Conservation (phyloP, 2,797 vertebrate species). For the Carduelis carduelis region DNA sequence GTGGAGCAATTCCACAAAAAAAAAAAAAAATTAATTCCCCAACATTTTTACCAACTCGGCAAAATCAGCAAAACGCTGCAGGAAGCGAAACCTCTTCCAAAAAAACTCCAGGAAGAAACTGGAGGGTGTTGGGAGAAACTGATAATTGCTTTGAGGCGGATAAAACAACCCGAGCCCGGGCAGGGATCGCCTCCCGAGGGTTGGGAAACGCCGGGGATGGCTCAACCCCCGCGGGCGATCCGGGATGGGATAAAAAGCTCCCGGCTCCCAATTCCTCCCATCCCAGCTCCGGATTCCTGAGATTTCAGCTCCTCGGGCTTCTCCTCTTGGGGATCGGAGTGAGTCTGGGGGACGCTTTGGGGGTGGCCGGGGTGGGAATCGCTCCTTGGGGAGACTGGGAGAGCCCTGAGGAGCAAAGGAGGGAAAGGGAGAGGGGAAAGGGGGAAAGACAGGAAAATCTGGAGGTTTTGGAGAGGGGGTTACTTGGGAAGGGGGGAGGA, state of each 20-base stretch:
- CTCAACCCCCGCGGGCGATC: not conserved
- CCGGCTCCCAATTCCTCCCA: not conserved
- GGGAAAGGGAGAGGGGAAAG: too few relatives aligned
- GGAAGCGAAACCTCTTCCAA: not conserved
- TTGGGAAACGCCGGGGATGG: not conserved
- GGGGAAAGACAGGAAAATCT: not conserved
- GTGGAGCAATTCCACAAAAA: not conserved
- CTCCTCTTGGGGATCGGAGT: not conserved
- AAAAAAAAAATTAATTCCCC: not conserved
- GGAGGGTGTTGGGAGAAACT: constrained; percentile 12
- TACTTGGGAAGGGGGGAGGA: not conserved
- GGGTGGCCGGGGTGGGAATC: rapidly evolving
- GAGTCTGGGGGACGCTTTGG: not conserved
- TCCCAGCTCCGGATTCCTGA: not conserved
- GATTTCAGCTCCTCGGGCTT: not conserved
- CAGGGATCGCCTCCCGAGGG: not conserved
- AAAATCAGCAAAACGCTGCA: not conserved
- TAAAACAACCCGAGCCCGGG: not conserved
- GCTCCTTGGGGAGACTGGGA: not conserved
- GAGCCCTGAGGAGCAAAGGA: not conserved
- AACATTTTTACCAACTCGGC: not conserved
- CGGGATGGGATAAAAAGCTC: not conserved
- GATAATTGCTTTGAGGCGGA: not conserved
- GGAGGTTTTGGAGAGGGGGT: not conserved
- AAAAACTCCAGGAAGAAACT: not conserved